Evolutionary conservation across 2,888 invertebrate genomes (phyloP), one percentile per base, ranked within the genome.

Genomic region (Leptodirus hochenwartii): DNA sequence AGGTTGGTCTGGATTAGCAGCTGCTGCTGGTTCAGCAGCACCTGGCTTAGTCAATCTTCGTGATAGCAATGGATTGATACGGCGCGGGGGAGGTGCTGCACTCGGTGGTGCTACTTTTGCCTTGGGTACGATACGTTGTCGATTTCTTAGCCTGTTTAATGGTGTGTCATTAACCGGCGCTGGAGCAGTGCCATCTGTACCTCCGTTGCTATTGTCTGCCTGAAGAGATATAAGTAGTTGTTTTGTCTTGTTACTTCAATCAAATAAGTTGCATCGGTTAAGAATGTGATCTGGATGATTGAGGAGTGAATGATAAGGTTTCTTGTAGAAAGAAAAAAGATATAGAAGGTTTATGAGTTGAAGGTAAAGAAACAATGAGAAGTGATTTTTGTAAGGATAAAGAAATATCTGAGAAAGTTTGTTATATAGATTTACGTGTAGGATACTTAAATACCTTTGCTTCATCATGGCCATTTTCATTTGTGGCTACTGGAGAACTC

Each of bases 51-150:
- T 55, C 37, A 56, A 52, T 42, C 64, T 61, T 39, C 65, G 59
- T 38, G 59, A 60, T 13, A 69, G 44, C 10, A 68, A 52, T 1
- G 67, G 67, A 47, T 66, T 66, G 11, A 60, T 54, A 6, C 69
- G 53, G 5, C 67, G 56, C 1, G 62, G 59, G n/a, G 62, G 55
- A 5, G 66, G 59, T 4, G 54, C 58, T 2, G 64, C 49, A 17
- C 61, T 59, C 9, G 53, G 60, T 2, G 64, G 51, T 1, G 55
- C 50, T 25, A 43, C 44, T 5, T 39, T 26, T 6, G 33, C 23
- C n/a, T 23, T 29, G 4, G 37, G 43, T 22, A 37, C 34, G 15
- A 37, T 27, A 32, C 61, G 59, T 22, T 64, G 51, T 42, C 39
- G 51, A 44, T 47, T 59, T 35, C 45, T 59, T 47, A 44, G 53